Evolutionary conservation across 2,797 vertebrate species (phyloP).

Genomic region (Aythya fuligula): DNA sequence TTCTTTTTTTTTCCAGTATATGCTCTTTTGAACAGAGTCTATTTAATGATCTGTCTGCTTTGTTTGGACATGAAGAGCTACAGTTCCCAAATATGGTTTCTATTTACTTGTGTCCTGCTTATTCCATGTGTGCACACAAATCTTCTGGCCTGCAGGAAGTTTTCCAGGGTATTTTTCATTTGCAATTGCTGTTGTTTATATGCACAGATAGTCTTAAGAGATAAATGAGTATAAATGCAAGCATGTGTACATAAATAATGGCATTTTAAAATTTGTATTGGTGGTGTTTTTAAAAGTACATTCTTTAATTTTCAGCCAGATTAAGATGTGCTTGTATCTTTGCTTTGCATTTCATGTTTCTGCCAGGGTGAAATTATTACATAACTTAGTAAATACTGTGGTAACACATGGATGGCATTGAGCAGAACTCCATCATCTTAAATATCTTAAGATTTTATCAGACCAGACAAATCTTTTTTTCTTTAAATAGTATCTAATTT

Average conservation of each 20-base stretch:
- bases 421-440: neutral
- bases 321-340: neutral
- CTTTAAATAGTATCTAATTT: neutral
- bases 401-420: neutral
- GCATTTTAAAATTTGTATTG: neutral
- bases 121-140: neutral
- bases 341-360: neutral
- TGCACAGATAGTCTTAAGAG: neutral
- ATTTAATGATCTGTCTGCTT: neutral
- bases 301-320: neutral
- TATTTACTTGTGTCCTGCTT: constrained; percentile 1
- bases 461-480: neutral
- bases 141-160: neutral
- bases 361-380: neutral
- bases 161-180: neutral
- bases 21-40: neutral
- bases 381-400: neutral
- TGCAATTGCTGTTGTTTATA: neutral
- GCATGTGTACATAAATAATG: neutral
- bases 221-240: neutral
- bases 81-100: constrained; percentile 30
- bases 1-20: neutral
- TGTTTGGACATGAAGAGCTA: constrained; percentile 13
- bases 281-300: neutral
- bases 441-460: neutral